Conservation (phyloP, 2,113 vertebrate species). For the Motacilla tschutschensis region DNA sequence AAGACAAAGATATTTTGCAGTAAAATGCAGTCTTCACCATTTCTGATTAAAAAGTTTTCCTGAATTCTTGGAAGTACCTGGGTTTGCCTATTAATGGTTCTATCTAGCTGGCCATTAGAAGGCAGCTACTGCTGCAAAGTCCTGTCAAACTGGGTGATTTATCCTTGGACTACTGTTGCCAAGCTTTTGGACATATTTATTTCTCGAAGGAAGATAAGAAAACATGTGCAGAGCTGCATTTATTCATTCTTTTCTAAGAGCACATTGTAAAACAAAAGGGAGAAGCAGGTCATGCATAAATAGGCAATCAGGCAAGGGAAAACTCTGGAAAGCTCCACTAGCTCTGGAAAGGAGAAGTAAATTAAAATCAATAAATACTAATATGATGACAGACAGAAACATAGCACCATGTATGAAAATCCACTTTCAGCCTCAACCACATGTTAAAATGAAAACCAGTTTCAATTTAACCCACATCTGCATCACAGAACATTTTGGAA, state of each 20-base stretch:
- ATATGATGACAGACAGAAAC: neutral
- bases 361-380: neutral
- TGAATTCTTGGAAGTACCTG: neutral
- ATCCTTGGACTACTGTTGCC: neutral
- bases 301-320: neutral
- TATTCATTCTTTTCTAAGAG: neutral
- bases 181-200: neutral
- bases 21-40: neutral
- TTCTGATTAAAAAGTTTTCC: neutral
- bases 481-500: neutral
- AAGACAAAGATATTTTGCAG: neutral
- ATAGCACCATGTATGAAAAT: neutral
- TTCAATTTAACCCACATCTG: neutral
- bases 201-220: neutral
- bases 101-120: neutral
- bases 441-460: neutral
- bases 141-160: constrained; percentile 12
- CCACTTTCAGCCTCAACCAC: neutral
- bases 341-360: neutral
- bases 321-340: neutral
- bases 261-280: neutral
- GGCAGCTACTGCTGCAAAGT: neutral
- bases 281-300: neutral
- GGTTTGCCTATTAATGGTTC: neutral
- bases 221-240: neutral